Base-by-base conservation (phyloP, 2,888 invertebrate species). In the Myopa tessellatipennis region DNA sequence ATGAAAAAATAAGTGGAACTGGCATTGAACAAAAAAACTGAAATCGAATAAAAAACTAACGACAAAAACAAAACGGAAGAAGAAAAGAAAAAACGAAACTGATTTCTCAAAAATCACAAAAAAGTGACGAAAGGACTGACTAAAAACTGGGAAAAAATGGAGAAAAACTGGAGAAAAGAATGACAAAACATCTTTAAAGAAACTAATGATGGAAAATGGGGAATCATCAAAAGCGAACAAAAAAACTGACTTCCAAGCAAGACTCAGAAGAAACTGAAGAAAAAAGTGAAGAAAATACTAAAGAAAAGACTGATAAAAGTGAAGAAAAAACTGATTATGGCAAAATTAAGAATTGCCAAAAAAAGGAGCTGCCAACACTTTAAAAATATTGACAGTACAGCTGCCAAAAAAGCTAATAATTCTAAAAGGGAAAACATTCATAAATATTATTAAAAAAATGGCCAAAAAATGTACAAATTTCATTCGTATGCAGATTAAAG, bases 31-130 rank as follows among this genome's bases (percentile, higher is more conserved):
- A 55, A 55, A 16, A 70, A 14, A 26, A n/a, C 10, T 1, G 34
- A 70, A 52, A 50, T 26, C 10, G 38, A 72, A 60, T 72, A 58
- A 38, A 26, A 60, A 18, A 72, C 60, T 60, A 36, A 16, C 16
- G 18, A n/a, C n/a, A 16, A 36, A n/a, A 72, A 72, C 60, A 60
- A 60, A 26, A 58, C n/a, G 36, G 34, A 71, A 5, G 55, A 16
- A 55, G n/a, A 63, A 12, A n/a, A 4, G 18, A 65, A 26, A 36
- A 14, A 65, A 34, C 26, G 16, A 65, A 26, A 65, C 26, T 34
- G 65, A 14, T 14, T 55, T 55, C 55, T 10, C 1, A 14, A 55
- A 55, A 55, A 55, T 55, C 10, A 55, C 10, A 10, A 55, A 55
- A 55, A 16, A 10, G 1, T 10, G 1, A 55, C 1, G 55, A 55